Percentiles rank a stretch among this genome's conserved stretches.
phyloP scores from a whole-genome alignment of 2,797 vertebrate species.

The Gymnoscopelus microlampas region DNA sequence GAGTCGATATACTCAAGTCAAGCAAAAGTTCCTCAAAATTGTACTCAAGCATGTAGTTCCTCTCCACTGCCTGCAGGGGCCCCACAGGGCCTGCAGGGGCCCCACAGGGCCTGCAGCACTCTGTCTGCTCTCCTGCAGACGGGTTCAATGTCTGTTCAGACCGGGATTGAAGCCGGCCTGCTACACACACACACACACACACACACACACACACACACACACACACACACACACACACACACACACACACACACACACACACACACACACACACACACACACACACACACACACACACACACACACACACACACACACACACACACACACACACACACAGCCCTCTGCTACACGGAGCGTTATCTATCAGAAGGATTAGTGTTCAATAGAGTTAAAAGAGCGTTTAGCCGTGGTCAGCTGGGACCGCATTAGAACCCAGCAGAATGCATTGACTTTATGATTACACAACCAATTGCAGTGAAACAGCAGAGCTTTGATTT shows the following conservation, averaged over 20 bases:
- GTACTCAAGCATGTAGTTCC: no score
- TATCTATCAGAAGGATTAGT: conserved; percentile 81
- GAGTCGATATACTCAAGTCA: no score
- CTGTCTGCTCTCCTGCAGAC: conserved; percentile 34
- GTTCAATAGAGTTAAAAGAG: conserved; percentile 75
- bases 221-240: no score
- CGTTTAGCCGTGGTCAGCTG: conserved; percentile 75
- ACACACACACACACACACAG: conserved; percentile 10
- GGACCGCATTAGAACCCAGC: conserved; percentile 64
- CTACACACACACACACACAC: conserved; percentile 21
- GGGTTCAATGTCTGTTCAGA: conserved; percentile 62
- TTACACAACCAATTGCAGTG: conserved; percentile 66
- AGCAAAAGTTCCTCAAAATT: no score
- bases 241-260: no score
- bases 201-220: no score
- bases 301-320: no score
- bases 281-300: no score
- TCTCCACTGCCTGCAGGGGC: no score
- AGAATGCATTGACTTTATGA: conserved; percentile 70
- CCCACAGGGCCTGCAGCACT: not conserved
- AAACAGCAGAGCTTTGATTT: conserved; percentile 62
- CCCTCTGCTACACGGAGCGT: conserved; percentile 68
- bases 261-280: no score
- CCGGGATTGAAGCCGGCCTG: conserved; percentile 38
- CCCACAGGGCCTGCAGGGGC: no score